These are phyloP conservation scores for Argyrosomus japonicus DNA, from an alignment of 2,113 vertebrate genomes.

Conservation along the genomic window DNA sequence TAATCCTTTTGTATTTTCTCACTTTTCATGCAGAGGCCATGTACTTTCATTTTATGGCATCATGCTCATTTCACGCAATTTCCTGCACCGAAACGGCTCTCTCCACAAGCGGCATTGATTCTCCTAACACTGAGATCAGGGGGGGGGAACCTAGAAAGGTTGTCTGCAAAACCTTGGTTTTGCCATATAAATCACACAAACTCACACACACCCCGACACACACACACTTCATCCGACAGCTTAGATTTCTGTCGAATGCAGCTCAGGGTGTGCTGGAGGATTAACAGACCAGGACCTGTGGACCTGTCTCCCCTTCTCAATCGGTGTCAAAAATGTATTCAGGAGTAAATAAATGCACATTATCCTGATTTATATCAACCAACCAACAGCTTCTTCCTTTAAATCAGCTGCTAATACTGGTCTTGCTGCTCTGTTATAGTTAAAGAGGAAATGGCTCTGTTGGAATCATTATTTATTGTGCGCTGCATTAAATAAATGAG, in stretches of 20 bases:
- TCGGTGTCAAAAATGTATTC: slow-evolving; percentile 15
- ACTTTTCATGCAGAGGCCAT: neutral
- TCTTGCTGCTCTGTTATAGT: neutral
- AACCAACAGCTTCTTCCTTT: neutral
- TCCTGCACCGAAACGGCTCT: slow-evolving; percentile 13
- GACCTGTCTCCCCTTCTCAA: slow-evolving; percentile 2
- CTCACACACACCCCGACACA: slow-evolving; percentile 1
- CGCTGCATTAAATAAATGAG: slow-evolving; percentile 32
- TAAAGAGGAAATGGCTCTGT: neutral
- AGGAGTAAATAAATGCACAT: slow-evolving; percentile 9
- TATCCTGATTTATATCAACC: neutral
- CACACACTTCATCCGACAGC: slow-evolving; percentile 12
- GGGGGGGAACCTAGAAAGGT: slow-evolving; percentile 2
- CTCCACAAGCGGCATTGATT: slow-evolving; percentile 29
- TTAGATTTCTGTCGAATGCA: slow-evolving; percentile 3
- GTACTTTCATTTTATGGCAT: slow-evolving; percentile 27
- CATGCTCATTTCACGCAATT: slow-evolving; percentile 28
- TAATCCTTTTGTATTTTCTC: slow-evolving; percentile 6
- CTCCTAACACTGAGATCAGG: slow-evolving; percentile 25
- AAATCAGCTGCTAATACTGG: neutral
- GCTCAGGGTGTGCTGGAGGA: slow-evolving; percentile 11
- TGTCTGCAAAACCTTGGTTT: slow-evolving; percentile 16
- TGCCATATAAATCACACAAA: neutral
- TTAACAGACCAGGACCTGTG: slow-evolving; percentile 5
- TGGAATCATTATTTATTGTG: slow-evolving; percentile 3